A percentile compares a stretch with the other conserved stretches of the same genome.
These are phyloP conservation scores for Aulostomus chinensis DNA, from an alignment of 2,797 vertebrate species.

Conservation along the genomic window DNA sequence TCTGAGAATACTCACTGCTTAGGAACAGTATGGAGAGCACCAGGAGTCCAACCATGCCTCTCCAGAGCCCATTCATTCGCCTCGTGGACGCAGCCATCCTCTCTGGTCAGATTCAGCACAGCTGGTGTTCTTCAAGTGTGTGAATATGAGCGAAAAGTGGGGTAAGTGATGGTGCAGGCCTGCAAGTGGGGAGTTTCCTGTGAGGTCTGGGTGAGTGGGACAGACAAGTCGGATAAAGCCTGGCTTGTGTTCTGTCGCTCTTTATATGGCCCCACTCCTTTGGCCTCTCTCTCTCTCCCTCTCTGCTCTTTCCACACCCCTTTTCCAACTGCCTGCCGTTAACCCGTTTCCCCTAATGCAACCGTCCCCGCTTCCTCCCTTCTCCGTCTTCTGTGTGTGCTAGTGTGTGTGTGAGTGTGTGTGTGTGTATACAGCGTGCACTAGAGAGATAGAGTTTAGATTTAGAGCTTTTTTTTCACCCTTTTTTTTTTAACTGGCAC, in stretches of 20 bases:
- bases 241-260: conserved; percentile 70
- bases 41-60: conserved; percentile 60
- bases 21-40: conserved; percentile 66
- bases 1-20: conserved; percentile 72
- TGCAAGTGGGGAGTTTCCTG: conserved; percentile 70
- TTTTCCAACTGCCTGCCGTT: conserved; percentile 58
- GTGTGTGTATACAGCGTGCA: conserved; percentile 2
- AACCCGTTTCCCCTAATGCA: conserved; percentile 45
- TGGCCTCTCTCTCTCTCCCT: conserved; percentile 29
- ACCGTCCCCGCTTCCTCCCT: conserved; percentile 36
- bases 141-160: conserved; percentile 13
- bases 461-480: no score
- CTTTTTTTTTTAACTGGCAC: no score
- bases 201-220: conserved; percentile 69
- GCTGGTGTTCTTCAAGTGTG: conserved; percentile 15
- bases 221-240: conserved; percentile 76
- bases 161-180: conserved; percentile 32
- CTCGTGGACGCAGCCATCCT: conserved; percentile 70
- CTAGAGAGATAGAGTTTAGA: conserved; percentile 10
- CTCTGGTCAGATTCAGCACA: conserved; percentile 41
- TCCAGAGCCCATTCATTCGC: conserved; percentile 78
- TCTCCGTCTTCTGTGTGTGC: conserved; percentile 2
- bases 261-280: conserved; percentile 75
- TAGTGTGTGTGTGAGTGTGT: no score
- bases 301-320: conserved; percentile 67